A percentile compares a stretch with the other conserved stretches of the same genome.
Conservation (phyloP, 2,888 invertebrate species). For the Tenodera sinensis region DNA sequence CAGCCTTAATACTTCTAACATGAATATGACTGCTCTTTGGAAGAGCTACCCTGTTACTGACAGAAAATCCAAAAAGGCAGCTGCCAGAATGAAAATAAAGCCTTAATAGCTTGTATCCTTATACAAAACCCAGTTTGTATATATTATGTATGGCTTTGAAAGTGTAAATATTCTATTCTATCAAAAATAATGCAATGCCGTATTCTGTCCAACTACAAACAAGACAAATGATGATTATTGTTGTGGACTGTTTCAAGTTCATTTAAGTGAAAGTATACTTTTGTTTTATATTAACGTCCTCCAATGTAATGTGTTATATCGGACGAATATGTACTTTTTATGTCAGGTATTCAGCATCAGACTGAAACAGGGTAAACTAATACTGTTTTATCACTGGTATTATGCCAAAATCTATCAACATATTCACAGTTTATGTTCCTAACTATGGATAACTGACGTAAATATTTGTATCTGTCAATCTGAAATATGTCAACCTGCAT, state of each 20-base stretch:
- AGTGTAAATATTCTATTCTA: neutral
- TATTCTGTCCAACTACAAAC: neutral
- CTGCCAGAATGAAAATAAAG: neutral
- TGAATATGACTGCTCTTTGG: neutral
- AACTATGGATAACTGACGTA: neutral
- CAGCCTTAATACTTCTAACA: neutral
- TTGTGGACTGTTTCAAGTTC: neutral
- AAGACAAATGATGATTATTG: neutral
- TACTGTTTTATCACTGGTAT: neutral
- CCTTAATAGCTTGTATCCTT: neutral
- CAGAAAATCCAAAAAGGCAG: neutral
- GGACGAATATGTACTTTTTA: no score
- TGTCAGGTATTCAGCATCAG: no score
- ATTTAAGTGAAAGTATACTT: neutral
- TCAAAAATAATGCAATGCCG: neutral
- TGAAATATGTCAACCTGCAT: neutral
- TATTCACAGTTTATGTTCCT: neutral
- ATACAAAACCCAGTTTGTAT: neutral
- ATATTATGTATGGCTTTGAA: neutral
- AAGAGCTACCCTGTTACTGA: neutral
- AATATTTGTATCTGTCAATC: neutral
- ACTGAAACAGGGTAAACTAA: neutral
- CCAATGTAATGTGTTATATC: no score
- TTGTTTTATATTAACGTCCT: no score
- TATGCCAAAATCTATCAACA: neutral